Conservation (phyloP, 2,888 invertebrate species). For the Drosophila pseudotakahashii region DNA sequence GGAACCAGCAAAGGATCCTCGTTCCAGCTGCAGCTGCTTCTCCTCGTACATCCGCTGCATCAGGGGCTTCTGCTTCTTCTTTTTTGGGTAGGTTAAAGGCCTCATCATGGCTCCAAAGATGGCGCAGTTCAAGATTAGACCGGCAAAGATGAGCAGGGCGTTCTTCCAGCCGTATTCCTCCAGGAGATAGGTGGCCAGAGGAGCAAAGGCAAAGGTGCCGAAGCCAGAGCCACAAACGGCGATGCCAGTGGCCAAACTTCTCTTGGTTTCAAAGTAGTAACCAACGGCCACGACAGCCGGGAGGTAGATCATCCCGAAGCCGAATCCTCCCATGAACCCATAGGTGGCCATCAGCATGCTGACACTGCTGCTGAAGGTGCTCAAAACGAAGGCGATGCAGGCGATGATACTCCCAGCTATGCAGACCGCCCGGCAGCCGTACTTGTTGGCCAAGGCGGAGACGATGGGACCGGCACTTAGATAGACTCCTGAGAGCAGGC, state of each 20-base stretch:
- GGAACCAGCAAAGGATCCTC: constrained; percentile 94
- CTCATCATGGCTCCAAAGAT: constrained; percentile 89
- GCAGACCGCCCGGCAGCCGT: constrained; percentile 96
- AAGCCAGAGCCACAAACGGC: constrained; percentile 98
- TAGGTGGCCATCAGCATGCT: constrained; percentile 96
- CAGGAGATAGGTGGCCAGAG: constrained; percentile 92
- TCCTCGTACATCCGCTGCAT: constrained; percentile 97
- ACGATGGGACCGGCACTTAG: constrained; percentile 97
- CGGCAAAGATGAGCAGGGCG: constrained; percentile 95
- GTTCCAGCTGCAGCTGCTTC: constrained; percentile 94
- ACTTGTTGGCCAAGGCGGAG: constrained; percentile 97
- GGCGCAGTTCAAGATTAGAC: constrained; percentile 95
- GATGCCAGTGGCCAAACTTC: constrained; percentile 96
- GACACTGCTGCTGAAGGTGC: constrained; percentile 94
- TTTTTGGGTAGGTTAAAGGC: constrained; percentile 84
- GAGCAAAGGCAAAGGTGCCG: constrained; percentile 98
- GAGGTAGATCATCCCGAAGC: constrained; percentile 96
- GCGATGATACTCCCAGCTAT: constrained; percentile 95
- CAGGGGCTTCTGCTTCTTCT: constrained; percentile 88
- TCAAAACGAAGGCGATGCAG: constrained; percentile 92
- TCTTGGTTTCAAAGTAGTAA: constrained; percentile 97
- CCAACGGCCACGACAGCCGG: constrained; percentile 99
- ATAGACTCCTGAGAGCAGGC: constrained; percentile 97
- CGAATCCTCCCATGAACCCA: constrained; percentile 96
- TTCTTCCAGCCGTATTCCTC: constrained; percentile 94